phyloP scores from a whole-genome alignment of 2,113 vertebrate species.

The Phrynocephalus versicolor region DNA sequence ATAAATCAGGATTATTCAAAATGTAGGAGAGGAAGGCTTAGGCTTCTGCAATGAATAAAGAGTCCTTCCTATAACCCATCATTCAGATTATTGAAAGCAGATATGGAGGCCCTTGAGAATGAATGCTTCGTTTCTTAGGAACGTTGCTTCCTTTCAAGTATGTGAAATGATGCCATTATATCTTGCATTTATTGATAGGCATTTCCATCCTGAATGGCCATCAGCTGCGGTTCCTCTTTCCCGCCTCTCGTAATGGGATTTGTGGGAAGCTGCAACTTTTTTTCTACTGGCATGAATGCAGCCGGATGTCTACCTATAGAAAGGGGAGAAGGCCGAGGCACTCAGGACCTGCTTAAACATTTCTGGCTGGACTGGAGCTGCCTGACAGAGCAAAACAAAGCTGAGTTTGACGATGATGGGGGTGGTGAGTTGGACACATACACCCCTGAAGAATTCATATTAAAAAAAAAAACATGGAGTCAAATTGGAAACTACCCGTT shows the following conservation, averaged over 20 bases:
- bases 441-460: too few relatives aligned
- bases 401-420: too few relatives aligned
- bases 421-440: too few relatives aligned
- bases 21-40: neutral
- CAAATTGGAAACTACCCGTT: too few relatives aligned
- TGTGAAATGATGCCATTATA: slow-evolving; percentile 42
- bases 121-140: slow-evolving; percentile 39
- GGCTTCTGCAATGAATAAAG: neutral
- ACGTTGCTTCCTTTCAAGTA: slow-evolving; percentile 49
- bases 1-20: neutral
- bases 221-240: neutral
- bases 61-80: neutral
- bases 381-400: neutral
- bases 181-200: slow-evolving; percentile 43
- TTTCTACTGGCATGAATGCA: neutral
- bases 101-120: slow-evolving; percentile 8
- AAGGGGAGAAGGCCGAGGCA: neutral
- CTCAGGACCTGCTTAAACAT: neutral
- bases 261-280: slow-evolving; percentile 36
- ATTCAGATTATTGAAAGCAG: neutral
- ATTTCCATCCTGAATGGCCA: slow-evolving; percentile 30
- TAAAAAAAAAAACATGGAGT: too few relatives aligned
- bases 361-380: neutral
- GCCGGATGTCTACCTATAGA: neutral
- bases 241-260: neutral